Conservation (phyloP, 2,888 invertebrate species). For the Leptopterna dolabrata region DNA sequence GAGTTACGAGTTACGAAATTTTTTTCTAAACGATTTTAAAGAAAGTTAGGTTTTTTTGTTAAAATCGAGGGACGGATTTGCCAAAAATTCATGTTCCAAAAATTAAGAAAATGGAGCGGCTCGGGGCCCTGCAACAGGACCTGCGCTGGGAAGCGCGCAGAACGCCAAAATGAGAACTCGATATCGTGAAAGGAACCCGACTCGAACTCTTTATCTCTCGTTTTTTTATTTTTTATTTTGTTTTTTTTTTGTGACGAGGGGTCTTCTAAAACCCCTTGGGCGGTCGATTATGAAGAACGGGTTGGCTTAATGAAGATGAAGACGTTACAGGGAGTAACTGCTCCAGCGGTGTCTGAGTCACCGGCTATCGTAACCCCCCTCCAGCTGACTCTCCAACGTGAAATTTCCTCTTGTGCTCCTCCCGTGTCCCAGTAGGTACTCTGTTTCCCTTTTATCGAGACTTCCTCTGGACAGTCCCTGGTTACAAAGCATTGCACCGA, state of each 20-base stretch:
- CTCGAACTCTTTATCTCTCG: neutral
- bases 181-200: neutral
- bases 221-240: conserved; percentile 1
- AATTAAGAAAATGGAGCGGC: too few relatives aligned
- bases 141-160: conserved; percentile 10
- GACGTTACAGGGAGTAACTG: conserved; percentile 45
- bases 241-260: neutral
- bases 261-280: conserved; percentile 37
- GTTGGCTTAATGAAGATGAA: conserved; percentile 47
- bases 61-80: too few relatives aligned
- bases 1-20: too few relatives aligned
- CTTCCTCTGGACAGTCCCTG: too few relatives aligned
- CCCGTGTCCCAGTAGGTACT: too few relatives aligned
- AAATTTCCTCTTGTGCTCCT: neutral
- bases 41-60: too few relatives aligned
- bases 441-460: too few relatives aligned
- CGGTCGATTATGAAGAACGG: conserved; percentile 52
- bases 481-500: too few relatives aligned
- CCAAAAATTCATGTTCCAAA: too few relatives aligned
- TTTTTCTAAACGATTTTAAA: too few relatives aligned
- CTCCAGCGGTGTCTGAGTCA: conserved; percentile 33
- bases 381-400: too few relatives aligned
- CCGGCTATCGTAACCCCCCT: neutral
- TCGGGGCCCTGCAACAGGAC: too few relatives aligned
- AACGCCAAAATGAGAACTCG: conserved; percentile 7